Evolutionary conservation across 2,888 invertebrate species (phyloP).

Genomic region (Silvanus unidentatus): DNA sequence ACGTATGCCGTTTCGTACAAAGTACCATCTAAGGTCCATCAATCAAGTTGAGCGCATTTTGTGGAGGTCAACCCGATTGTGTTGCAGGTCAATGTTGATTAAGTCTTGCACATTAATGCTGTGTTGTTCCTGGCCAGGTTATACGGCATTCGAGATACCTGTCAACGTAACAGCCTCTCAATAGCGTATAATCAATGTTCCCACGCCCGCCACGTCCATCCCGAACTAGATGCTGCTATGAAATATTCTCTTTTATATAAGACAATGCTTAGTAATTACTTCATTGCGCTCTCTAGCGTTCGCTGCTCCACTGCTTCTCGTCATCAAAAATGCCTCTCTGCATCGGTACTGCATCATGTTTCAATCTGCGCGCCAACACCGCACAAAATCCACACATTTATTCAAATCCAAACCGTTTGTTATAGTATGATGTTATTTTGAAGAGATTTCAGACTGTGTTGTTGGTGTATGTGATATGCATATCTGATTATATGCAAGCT

Average conservation of each 20-base stretch:
- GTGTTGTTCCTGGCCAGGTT: conserved; percentile 20
- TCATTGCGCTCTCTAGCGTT: no score
- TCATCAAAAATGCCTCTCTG: no score
- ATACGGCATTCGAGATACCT: conserved; percentile 16
- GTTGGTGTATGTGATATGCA: conserved; percentile 18
- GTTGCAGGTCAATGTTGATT: conserved; percentile 25
- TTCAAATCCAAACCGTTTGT: no score
- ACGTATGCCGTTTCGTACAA: conserved; percentile 13
- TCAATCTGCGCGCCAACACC: no score
- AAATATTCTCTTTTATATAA: no score
- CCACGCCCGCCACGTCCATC: conserved; percentile 16
- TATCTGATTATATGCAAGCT: conserved; percentile 17
- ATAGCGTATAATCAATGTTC: conserved; percentile 15
- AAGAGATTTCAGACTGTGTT: background rate
- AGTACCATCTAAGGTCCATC: conserved; percentile 17
- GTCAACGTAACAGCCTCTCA: conserved; percentile 23
- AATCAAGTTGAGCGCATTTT: conserved; percentile 13
- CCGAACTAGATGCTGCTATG: no score
- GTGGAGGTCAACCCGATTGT: conserved; percentile 25
- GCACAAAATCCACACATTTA: no score
- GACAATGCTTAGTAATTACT: no score
- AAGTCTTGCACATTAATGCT: conserved; percentile 17
- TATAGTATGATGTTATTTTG: background rate
- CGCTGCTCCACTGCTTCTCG: no score
- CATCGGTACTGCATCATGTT: no score